Conservation (phyloP, 2,888 invertebrate species). For the Drosophila fulvimacula region DNA sequence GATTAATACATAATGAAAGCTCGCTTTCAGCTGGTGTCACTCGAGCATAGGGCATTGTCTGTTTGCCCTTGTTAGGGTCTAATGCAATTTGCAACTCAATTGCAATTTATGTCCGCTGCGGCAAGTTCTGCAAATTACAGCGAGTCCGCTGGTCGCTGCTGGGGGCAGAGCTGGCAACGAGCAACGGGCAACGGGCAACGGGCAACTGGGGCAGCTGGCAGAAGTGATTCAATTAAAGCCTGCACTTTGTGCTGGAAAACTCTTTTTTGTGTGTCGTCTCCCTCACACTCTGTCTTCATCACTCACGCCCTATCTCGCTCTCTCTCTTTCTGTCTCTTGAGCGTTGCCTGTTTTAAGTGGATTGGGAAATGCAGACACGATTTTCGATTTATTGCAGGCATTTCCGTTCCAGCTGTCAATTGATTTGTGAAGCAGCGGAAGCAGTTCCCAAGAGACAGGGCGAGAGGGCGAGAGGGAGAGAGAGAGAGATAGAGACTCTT, state of each 20-base stretch:
- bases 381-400: slow-evolving; percentile 33
- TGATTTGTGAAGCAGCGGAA: slow-evolving; percentile 36
- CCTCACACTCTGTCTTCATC: background rate
- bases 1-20: slow-evolving; percentile 8
- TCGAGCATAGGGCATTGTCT: slow-evolving; percentile 25
- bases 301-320: background rate
- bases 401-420: slow-evolving; percentile 46
- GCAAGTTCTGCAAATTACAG: slow-evolving; percentile 21
- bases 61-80: slow-evolving; percentile 29
- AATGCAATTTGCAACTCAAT: slow-evolving; percentile 46
- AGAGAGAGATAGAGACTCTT: background rate
- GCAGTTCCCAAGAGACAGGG: background rate
- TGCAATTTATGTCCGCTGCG: slow-evolving; percentile 32
- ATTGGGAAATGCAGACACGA: slow-evolving; percentile 41
- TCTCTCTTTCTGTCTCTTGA: slow-evolving; percentile 7
- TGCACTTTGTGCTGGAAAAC: slow-evolving; percentile 43
- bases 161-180: background rate
- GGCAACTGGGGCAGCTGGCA: slow-evolving; percentile 15
- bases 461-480: background rate
- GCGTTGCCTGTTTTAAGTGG: slow-evolving; percentile 28
- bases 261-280: slow-evolving; percentile 10
- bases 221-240: slow-evolving; percentile 51
- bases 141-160: slow-evolving; percentile 8
- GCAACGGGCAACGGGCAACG: slow-evolving; percentile 16
- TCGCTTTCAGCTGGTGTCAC: slow-evolving; percentile 21